Base-by-base conservation (phyloP, 2,888 invertebrate species). In the Caenorhabditis sulstoni region DNA sequence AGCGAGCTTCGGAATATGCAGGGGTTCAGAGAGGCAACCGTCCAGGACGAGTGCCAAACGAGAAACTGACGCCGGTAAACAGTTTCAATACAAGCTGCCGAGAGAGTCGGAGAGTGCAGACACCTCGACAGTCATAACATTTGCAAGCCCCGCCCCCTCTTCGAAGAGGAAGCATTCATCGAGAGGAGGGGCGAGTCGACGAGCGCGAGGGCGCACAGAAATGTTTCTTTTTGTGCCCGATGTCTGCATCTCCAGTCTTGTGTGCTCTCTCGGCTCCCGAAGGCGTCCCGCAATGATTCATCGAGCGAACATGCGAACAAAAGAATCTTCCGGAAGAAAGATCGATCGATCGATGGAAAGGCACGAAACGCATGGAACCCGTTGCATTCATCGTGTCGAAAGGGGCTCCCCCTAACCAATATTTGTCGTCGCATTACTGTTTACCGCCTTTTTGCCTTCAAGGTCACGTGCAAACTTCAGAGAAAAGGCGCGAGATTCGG, bases 371-470 rank as follows among this genome's bases (percentile, higher is more conserved):
- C 70, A 70, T 68, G 68, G 59, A 68, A 37, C 59, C 41, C 52
- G 23, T 41, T 11, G 8, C 20, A 61, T 47, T 70, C 53, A 41
- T 71, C 53, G 55, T 71, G 29, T 29, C 29, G 29, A 29, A n/a
- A n/a, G n/a, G 29, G 29, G 29, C 29, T 29, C 29, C 29, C 29
- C 7, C 29, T 5, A 29, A 7, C 29, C 71, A 71, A 71, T 71
- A 71, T 71, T 71, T 71, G 71, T 62, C 71, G 55, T 47, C 61
- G 61, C 70, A 55, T 71, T 71, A 71, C 62, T 71, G 57, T 71
- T 71, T 71, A 64, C 71, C 62, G 57, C 71, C 39, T 68, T 55
- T 49, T 47, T 50, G 49, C 58, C 29, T 29, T 29, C 49, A n/a
- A 55, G 55, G 62, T 71, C 71, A 71, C 62, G 62, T 62, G 71